phyloP scores from a whole-genome alignment of 2,888 invertebrate genomes.

The Stratiomys singularior region DNA sequence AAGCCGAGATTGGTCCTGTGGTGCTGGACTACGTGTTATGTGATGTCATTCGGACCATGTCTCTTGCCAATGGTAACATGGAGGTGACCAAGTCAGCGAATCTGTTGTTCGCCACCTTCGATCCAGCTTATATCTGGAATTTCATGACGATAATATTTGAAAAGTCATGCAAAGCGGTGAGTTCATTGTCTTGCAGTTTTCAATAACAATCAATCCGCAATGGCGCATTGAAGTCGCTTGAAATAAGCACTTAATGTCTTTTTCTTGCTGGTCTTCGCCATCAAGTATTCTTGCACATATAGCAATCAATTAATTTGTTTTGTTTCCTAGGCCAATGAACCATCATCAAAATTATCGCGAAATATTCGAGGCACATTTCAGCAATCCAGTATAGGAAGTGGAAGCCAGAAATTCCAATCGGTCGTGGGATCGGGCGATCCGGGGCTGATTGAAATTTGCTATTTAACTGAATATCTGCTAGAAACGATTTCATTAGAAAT shows the following conservation, averaged over 20 bases:
- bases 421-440: conserved; percentile 74
- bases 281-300: not conserved
- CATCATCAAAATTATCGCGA: conserved; percentile 53
- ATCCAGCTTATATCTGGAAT: conserved; percentile 88
- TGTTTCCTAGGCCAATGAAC: conserved; percentile 55
- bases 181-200: conserved; percentile 30
- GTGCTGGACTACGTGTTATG: conserved; percentile 81
- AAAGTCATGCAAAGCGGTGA: conserved; percentile 67
- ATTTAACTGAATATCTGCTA: conserved; percentile 77
- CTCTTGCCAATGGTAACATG: conserved; percentile 68
- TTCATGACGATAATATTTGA: conserved; percentile 76
- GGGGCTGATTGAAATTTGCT: conserved; percentile 75
- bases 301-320: not conserved
- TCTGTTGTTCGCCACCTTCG: conserved; percentile 82
- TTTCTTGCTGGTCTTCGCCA: not conserved
- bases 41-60: conserved; percentile 77
- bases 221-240: not conserved
- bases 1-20: conserved; percentile 84
- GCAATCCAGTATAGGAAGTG: not conserved
- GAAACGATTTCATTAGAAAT: conserved; percentile 81
- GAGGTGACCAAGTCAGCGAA: conserved; percentile 87
- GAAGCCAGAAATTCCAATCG: conserved; percentile 59
- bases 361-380: conserved; percentile 52
- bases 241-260: not conserved
- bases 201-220: not conserved